phyloP scores from a whole-genome alignment of 2,797 vertebrate species.

The Falco berigora region DNA sequence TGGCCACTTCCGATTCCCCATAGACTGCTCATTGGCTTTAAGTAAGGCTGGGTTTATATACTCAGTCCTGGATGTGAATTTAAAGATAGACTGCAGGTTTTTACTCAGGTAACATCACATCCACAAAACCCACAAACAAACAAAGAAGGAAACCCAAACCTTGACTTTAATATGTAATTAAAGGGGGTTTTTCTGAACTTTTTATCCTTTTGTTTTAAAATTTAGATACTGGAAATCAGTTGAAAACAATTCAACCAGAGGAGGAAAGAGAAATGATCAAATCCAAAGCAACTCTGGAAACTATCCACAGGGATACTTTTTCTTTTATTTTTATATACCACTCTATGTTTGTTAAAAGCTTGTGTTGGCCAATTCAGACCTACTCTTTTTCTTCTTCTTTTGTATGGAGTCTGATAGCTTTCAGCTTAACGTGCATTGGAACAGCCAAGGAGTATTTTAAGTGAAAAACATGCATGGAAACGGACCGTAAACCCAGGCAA shows the following conservation, averaged over 20 bases:
- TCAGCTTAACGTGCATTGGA: background rate
- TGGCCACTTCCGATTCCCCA: background rate
- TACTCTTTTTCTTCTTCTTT: background rate
- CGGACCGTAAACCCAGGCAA: background rate
- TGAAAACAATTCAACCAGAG: background rate
- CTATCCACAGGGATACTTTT: background rate
- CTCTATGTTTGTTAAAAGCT: background rate
- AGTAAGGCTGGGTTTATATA: background rate
- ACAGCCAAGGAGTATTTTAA: background rate
- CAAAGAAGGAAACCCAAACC: background rate
- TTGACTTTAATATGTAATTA: background rate
- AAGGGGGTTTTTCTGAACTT: background rate
- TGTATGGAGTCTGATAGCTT: background rate
- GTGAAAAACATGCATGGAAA: background rate
- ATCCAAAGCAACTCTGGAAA: constrained; percentile 1
- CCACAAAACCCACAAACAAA: background rate
- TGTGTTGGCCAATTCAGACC: background rate
- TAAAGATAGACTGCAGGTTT: too few relatives aligned
- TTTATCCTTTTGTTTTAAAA: background rate
- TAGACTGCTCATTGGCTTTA: background rate
- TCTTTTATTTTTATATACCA: background rate
- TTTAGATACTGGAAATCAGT: background rate
- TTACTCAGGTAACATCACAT: too few relatives aligned
- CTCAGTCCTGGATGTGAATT: background rate
- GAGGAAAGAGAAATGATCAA: background rate